Evolutionary conservation across 2,113 vertebrate species (phyloP), one percentile per base, ranked within the genome.

Genomic region (Empidonax alnorum): DNA sequence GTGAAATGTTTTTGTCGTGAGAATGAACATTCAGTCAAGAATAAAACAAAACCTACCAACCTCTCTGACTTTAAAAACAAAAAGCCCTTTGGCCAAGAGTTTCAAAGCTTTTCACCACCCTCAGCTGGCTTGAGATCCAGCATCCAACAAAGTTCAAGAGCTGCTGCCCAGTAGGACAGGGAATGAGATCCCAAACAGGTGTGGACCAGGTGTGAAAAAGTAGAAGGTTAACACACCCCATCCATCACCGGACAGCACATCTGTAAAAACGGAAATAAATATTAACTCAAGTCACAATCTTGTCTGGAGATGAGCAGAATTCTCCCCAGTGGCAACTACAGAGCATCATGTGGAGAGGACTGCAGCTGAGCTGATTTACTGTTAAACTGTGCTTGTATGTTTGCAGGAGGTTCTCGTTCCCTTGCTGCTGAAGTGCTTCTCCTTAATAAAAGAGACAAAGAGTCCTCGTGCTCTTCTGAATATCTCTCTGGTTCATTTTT

Each of bases 1-100:
- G 92, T 95, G 95, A 95, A 96, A 96, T 73, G 80, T 46, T 94
- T 96, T 90, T 96, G 90, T 92, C 83, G 76, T 73, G 83, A 94
- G 88, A 94, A 93, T 72, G 58, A 95, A 94, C 95, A 93, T 93
- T 93, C 75, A 75, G 52, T 84, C 66, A 75, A 93, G 75, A 96
- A 90, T 83, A 96, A 94, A 94, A 92, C 79, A 94, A 95, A 97
- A 92, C 56, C 69, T 89, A 96, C 87, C 92, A 95, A 84, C 62
- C 85, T 94, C 92, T 81, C 69, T 46, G 53, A 52, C 66, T 95
- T 86, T 58, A 89, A 92, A 96, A 96, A 84, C 66, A 92, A 94
- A 91, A 94, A 76, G 63, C 76, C 80, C 53, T 90, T 76, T 80
- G 69, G 83, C 53, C 66, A 89, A 91, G 73, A 65, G 14, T 89